phyloP scores from a whole-genome alignment of 2,113 vertebrate species.

The Chunga burmeisteri region DNA sequence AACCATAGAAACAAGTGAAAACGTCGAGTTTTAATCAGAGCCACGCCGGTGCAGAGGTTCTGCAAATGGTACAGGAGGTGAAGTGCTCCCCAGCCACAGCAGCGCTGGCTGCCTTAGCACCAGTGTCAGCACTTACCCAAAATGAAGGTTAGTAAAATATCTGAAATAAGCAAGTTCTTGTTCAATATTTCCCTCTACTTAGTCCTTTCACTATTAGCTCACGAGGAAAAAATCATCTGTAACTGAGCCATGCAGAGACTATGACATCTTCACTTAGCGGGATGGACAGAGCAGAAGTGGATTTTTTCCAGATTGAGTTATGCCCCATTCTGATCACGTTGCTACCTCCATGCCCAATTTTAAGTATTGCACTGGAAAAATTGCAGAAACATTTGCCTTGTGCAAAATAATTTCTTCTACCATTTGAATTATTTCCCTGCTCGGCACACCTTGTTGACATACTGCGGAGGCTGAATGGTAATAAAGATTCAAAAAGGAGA shows the following conservation, averaged over 20 bases:
- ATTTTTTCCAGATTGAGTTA: background rate
- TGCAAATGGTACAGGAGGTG: background rate
- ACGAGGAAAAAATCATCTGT: background rate
- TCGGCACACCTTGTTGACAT: background rate
- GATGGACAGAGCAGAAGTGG: background rate
- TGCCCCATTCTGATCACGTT: background rate
- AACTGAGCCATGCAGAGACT: background rate
- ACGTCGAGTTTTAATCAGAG: background rate
- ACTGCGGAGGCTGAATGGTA: background rate
- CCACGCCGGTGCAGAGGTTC: background rate
- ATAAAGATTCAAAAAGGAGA: background rate
- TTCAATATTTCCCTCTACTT: background rate
- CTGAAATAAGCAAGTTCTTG: background rate
- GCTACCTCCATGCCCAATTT: background rate
- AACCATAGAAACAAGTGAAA: background rate
- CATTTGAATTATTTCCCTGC: background rate
- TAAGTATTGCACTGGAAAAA: background rate
- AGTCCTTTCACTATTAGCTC: background rate
- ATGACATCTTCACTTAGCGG: accelerated
- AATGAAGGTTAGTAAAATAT: background rate
- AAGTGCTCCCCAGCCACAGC: background rate
- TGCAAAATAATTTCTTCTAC: background rate
- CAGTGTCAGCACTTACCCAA: background rate
- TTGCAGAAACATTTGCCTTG: background rate
- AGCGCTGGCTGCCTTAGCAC: background rate